Base-by-base conservation (phyloP, 2,113 vertebrate genomes). In the Centropus unirufus region DNA sequence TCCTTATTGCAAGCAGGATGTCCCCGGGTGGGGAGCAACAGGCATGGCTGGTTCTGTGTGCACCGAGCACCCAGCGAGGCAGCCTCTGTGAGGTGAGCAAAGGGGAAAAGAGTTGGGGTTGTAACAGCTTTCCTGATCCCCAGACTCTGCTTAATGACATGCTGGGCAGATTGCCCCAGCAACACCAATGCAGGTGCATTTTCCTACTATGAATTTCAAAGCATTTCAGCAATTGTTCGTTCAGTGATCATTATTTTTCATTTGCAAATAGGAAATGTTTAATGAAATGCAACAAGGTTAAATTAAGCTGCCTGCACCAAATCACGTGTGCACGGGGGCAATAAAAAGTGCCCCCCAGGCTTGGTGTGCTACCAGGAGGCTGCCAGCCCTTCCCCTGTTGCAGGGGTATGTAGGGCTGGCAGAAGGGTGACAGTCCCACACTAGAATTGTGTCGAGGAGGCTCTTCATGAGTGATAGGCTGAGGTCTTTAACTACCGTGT, bases 321-420 rank as follows among this genome's bases (percentile, higher is more conserved):
- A n/a, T 42, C 27, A 1, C 0, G 2, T 22, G 9, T n/a, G 27
- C 17, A 3, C 6, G 11, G 70, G 63, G 74, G 36, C 36, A n/a
- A 68, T 18, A 57, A 34, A 46, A 68, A 44, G 39, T 47, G 20
- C 36, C 36, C 36, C 29, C 29, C 17, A 2, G 2, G 10, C 44
- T n/a, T 64, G 36, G 14, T 34, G 64, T 36, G 54, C 46, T 55
- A 52, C 32, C 44, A n/a, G 59, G 36, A 20, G 34, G 46, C 67
- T 86, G 63, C 51, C 82, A 78, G 30, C 22, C 73, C 16, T 62
- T 49, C n/a, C 44, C 10, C 24, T 29, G 0, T 4, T 55, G 46
- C 82, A 90, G 15, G 61, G 30, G 12, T 20, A 26, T 0, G 5
- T 4, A 10, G 30, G 16, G 34, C 22, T 87, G 52, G 83, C 47